phyloP scores from a whole-genome alignment of 2,113 vertebrate genomes.

The Chloropsis cyanopogon region DNA sequence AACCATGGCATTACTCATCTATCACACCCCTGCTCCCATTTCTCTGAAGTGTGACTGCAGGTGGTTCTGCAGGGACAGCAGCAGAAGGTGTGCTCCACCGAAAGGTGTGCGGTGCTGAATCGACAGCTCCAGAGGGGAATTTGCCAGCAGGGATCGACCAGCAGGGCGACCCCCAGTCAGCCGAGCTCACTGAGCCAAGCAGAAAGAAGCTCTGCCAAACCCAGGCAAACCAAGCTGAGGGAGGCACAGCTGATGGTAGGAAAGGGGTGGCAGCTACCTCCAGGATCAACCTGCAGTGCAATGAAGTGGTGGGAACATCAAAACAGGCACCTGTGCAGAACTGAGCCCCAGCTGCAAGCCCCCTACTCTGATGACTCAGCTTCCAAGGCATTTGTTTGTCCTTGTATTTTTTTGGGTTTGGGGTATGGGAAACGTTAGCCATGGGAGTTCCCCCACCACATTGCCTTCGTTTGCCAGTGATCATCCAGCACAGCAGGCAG shows the following conservation, averaged over 20 bases:
- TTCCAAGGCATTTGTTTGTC: neutral
- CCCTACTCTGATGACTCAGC: neutral
- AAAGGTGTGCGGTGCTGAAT: no score
- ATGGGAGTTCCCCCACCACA: neutral
- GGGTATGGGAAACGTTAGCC: neutral
- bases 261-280: neutral
- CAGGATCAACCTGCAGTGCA: neutral
- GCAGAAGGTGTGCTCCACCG: neutral
- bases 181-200: neutral
- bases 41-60: neutral
- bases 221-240: neutral
- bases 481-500: neutral
- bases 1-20: no score
- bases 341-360: neutral
- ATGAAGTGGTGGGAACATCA: neutral
- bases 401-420: neutral
- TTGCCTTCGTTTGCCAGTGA: neutral
- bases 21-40: no score
- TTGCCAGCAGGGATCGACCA: neutral
- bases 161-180: fast-evolving
- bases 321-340: neutral
- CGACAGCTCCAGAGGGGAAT: neutral
- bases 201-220: neutral
- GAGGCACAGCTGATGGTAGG: neutral
- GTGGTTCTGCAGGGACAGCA: neutral